Evolutionary conservation across 2,888 invertebrate species (phyloP).

Genomic region (Nephrotoma flavescens): DNA sequence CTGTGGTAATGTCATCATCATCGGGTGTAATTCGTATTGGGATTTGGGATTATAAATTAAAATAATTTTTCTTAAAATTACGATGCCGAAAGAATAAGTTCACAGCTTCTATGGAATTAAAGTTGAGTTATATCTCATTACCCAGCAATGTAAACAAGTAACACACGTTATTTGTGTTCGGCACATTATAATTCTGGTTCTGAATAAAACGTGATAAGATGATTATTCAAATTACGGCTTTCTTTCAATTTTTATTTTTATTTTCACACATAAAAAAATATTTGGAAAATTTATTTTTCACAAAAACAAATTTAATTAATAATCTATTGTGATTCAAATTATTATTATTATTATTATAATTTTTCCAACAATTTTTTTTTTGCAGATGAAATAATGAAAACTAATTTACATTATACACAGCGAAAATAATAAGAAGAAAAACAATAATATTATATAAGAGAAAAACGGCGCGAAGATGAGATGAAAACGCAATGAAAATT

Average conservation of each 20-base stretch:
- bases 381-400: background rate
- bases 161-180: background rate
- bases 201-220: background rate
- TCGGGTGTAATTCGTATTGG: background rate
- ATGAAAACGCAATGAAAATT: background rate
- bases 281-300: background rate
- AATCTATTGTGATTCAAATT: background rate
- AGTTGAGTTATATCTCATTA: background rate
- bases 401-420: background rate
- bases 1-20: background rate
- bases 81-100: background rate
- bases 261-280: background rate
- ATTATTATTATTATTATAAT: background rate
- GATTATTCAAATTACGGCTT: background rate
- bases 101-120: background rate
- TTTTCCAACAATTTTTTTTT: background rate
- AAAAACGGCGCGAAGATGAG: background rate
- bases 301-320: background rate
- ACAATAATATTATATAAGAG: background rate
- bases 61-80: background rate
- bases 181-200: background rate
- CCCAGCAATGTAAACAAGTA: background rate
- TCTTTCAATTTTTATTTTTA: background rate
- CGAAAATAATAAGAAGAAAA: background rate
- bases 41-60: background rate